Evolutionary conservation across 2,113 vertebrate species (phyloP).

Genomic region (Verasper variegatus): DNA sequence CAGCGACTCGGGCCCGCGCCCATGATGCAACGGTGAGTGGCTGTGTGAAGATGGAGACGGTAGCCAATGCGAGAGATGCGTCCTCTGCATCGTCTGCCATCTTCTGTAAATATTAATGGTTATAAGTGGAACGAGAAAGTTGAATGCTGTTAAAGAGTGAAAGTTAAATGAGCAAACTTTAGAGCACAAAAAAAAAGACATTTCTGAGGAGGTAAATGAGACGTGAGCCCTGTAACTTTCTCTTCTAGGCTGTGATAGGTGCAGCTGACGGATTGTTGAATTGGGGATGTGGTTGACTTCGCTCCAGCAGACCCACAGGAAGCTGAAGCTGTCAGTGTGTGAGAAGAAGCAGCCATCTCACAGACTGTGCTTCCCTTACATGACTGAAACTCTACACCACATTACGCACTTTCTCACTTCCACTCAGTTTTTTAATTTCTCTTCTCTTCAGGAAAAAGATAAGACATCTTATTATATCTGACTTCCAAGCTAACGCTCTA

Average conservation of each 20-base stretch:
- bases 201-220: slow-evolving; percentile 11
- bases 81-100: slow-evolving; percentile 1
- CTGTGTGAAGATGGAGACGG: slow-evolving; percentile 8
- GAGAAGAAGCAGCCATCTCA: not conserved
- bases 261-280: not conserved
- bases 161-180: slow-evolving; percentile 18
- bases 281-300: not conserved
- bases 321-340: not conserved
- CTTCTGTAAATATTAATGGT: slow-evolving; percentile 1
- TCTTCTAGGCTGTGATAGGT: not conserved
- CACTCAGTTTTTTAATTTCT: not conserved
- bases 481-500: not conserved
- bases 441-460: not conserved
- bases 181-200: not conserved
- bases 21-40: slow-evolving; percentile 46
- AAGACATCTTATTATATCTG: not conserved
- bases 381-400: not conserved
- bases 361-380: not conserved
- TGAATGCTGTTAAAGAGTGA: not conserved
- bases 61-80: not conserved
- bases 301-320: not conserved
- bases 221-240: not conserved
- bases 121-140: not conserved
- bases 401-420: not conserved
- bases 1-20: not conserved